Base-by-base conservation (phyloP, 2,113 vertebrate species). In the Bufo bufo region DNA sequence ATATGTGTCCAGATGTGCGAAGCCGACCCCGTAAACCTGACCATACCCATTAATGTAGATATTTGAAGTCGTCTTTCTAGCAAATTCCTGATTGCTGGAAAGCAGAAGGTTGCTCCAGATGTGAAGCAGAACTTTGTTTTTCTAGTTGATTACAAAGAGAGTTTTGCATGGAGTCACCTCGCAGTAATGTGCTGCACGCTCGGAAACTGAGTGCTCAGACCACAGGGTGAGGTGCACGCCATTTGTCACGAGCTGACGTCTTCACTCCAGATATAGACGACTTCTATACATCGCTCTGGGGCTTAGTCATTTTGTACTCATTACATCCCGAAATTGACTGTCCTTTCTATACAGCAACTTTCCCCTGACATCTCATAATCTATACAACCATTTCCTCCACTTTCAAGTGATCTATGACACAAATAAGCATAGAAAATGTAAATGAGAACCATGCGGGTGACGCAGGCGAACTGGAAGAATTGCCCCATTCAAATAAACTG, bases 301-400 rank as follows among this genome's bases (percentile, higher is more conserved):
- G 63, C 45, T 54, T 58, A 58, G 52, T 74, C 23, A 85, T 85
- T 85, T 77, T 77, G 54, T 85, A 61, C 17, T 85, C 72, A 77
- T 75, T 85, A 77, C 84, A 85, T 61, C 47, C 84, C 4, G 20
- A 61, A 59, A 85, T 85, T 85, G 77, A 85, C 84, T 77, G 72
- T 43, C 63, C 49, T 66, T 17, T 69, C 82, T 72, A 85, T 75
- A 77, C 63, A 56, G 71, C 69, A 14, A 33, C 47, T 75, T 61
- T 85, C 84, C 54, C 17, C 72, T 77, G 56, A 77, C 56, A 20
- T 85, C 84, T 85, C 72, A 63, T 85, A 61, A 77, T 77, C 71
- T 20, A 77, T 58, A 77, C 69, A 77, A 77, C 72, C 19, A 85
- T 85, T 85, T 77, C 84, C 71, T 85, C 75, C 58, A 50, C 84